These are phyloP conservation scores for Calliscelio sp. DNA, from an alignment of 2,888 invertebrate species.

Conservation along the genomic window DNA sequence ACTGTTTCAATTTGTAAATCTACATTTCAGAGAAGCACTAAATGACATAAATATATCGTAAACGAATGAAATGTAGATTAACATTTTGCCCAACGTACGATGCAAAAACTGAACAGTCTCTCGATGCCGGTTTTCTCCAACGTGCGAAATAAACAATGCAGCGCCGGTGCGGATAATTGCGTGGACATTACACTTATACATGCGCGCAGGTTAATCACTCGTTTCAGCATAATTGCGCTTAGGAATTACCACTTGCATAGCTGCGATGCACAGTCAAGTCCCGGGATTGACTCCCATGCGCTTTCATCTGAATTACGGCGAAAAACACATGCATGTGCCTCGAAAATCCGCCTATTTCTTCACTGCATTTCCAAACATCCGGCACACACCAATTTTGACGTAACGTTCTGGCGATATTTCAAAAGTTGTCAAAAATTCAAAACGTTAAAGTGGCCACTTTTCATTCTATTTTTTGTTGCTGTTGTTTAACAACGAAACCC, in stretches of 20 bases:
- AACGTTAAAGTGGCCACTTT: too few relatives aligned
- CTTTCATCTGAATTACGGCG: constrained; percentile 12
- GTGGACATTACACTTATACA: constrained; percentile 53
- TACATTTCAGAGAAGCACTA: too few relatives aligned
- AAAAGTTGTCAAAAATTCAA: too few relatives aligned
- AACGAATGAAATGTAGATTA: constrained; percentile 21
- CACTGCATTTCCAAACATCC: too few relatives aligned
- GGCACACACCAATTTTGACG: too few relatives aligned
- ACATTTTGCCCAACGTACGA: constrained; percentile 10
- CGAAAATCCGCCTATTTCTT: too few relatives aligned
- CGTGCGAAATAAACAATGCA: constrained; percentile 46
- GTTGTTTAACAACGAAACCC: too few relatives aligned
- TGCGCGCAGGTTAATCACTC: constrained; percentile 54
- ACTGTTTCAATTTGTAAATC: too few relatives aligned
- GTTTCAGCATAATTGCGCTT: constrained; percentile 54
- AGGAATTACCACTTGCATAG: constrained; percentile 43
- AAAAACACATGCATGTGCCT: background rate
- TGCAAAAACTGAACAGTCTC: constrained; percentile 1
- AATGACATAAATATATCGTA: too few relatives aligned
- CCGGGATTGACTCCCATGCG: constrained; percentile 22
- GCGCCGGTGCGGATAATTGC: constrained; percentile 57
- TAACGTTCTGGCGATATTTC: too few relatives aligned
- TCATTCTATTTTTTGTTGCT: too few relatives aligned
- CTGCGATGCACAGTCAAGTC: constrained; percentile 16
- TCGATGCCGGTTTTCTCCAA: constrained; percentile 25